phyloP scores from a whole-genome alignment of 1,140 invertebrate species.

The Drosophila bocqueti region DNA sequence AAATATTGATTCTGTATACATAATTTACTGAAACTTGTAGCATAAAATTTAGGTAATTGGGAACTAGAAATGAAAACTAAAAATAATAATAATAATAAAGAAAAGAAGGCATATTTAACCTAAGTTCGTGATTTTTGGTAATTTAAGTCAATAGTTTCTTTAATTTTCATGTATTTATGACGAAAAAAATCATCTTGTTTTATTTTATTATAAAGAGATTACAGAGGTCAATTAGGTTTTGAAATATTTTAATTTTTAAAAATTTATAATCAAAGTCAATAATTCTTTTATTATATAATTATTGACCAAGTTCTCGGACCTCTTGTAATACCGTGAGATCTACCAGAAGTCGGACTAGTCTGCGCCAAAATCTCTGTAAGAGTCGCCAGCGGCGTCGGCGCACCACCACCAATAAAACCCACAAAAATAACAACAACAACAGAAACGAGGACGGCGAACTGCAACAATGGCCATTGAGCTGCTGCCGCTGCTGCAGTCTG shows the following conservation, averaged over 20 bases:
- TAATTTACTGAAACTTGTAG: no score
- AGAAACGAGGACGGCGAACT: slow-evolving; percentile 63
- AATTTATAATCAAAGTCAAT: no score
- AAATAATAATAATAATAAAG: no score
- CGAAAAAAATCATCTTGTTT: background rate
- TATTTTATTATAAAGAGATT: background rate
- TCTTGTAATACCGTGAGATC: slow-evolving; percentile 44
- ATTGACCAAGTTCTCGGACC: slow-evolving; percentile 4
- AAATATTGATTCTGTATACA: no score
- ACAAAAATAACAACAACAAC: slow-evolving; percentile 40
- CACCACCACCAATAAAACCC: slow-evolving; percentile 50
- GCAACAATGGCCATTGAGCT: slow-evolving; percentile 61
- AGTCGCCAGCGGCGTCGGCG: slow-evolving; percentile 66
- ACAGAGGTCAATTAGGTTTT: no score
- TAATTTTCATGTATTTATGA: background rate
- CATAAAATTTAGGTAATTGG: no score
- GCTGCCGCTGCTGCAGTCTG: slow-evolving; percentile 60
- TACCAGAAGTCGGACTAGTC: slow-evolving; percentile 70
- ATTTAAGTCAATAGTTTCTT: no score
- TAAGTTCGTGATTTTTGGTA: no score
- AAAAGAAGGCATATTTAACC: no score
- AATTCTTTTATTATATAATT: background rate
- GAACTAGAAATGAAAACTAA: no score
- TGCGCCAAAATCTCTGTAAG: slow-evolving; percentile 57
- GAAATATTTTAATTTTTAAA: background rate